Conservation (phyloP, 2,888 invertebrate genomes). For the Oxycera nigricornis region DNA sequence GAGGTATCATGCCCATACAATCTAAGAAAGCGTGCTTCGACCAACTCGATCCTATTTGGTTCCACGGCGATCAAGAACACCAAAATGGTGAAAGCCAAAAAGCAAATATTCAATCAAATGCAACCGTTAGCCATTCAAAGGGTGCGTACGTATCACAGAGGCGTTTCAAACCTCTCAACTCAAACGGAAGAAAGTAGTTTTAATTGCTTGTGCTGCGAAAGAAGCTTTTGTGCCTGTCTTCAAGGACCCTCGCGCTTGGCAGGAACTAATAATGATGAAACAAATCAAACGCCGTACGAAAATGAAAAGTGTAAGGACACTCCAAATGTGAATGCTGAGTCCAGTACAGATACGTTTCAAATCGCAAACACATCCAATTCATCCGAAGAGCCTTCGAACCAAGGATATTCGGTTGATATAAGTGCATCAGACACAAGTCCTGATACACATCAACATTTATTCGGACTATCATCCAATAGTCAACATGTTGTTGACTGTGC, state of each 20-base stretch:
- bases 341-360: background rate
- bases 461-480: background rate
- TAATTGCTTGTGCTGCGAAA: slow-evolving; percentile 8
- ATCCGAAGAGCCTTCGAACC: background rate
- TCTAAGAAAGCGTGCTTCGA: background rate
- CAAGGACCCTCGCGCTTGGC: background rate
- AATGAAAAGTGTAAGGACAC: background rate
- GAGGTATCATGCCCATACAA: background rate
- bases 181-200: slow-evolving; percentile 8
- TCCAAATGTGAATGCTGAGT: background rate
- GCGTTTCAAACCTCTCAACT: background rate
- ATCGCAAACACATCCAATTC: background rate
- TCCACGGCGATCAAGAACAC: background rate
- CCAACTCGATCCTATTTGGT: background rate
- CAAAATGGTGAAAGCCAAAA: background rate
- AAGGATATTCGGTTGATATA: background rate
- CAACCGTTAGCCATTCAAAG: background rate
- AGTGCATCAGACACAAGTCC: background rate
- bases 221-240: background rate
- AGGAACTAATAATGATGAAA: background rate
- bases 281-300: background rate
- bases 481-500: background rate
- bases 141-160: background rate
- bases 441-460: background rate
- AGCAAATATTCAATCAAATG: slow-evolving; percentile 4